A percentile compares a stretch with the other conserved stretches of the same genome.
phyloP scores from a whole-genome alignment of 2,797 vertebrate genomes.

The Pangasius sanitwongsei region DNA sequence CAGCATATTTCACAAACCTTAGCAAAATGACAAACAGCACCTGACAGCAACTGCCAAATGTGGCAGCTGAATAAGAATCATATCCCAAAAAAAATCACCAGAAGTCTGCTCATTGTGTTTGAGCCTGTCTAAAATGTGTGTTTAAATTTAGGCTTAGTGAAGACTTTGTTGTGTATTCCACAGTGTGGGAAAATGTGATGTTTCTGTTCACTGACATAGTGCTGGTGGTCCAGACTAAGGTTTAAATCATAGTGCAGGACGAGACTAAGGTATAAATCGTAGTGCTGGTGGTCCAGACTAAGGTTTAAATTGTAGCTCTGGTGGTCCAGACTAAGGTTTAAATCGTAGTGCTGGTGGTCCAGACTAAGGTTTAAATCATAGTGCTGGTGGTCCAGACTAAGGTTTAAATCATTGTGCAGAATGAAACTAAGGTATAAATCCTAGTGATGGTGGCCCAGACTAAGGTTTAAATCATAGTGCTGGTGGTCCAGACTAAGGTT shows the following conservation, averaged over 20 bases:
- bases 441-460: too few relatives aligned
- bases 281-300: not conserved
- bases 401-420: not conserved
- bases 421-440: not conserved
- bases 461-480: too few relatives aligned
- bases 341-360: not conserved
- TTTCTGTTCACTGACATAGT: not conserved
- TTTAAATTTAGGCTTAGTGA: not conserved
- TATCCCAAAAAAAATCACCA: not conserved
- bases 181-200: not conserved
- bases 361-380: not conserved
- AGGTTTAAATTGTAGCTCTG: not conserved
- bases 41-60: constrained; percentile 19
- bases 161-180: constrained; percentile 16
- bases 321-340: not conserved
- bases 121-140: not conserved
- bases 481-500: too few relatives aligned
- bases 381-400: not conserved
- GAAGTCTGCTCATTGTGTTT: not conserved
- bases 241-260: not conserved
- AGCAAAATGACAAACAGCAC: constrained; percentile 31
- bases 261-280: constrained; percentile 5
- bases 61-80: constrained; percentile 9
- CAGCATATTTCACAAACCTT: constrained; percentile 30
- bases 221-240: not conserved